phyloP scores from a whole-genome alignment of 23 tunicate species.

The Trididemnum clinides region DNA sequence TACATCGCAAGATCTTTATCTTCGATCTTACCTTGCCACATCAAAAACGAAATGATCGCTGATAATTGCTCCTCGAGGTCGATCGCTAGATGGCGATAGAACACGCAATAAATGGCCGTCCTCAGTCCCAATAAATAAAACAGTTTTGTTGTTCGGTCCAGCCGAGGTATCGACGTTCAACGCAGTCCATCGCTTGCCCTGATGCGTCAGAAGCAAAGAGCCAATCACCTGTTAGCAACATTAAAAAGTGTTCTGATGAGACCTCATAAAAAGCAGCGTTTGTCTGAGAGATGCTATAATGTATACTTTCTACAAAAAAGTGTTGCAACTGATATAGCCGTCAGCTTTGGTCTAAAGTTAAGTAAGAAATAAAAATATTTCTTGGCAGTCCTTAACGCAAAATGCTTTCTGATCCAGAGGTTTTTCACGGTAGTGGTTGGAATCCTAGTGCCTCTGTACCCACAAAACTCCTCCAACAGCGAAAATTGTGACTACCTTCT shows the following conservation, averaged over 20 bases:
- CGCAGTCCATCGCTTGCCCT: slow-evolving; percentile 70
- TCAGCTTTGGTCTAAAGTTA: too few relatives aligned
- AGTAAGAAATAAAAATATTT: too few relatives aligned
- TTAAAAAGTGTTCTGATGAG: not conserved
- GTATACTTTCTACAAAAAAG: too few relatives aligned
- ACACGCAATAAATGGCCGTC: slow-evolving; percentile 58
- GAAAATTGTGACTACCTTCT: too few relatives aligned
- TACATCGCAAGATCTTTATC: too few relatives aligned
- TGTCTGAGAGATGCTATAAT: not conserved
- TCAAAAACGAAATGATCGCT: slow-evolving; percentile 65
- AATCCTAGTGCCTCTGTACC: too few relatives aligned
- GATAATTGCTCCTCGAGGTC: slow-evolving; percentile 21
- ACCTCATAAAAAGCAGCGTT: not conserved
- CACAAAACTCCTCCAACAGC: too few relatives aligned
- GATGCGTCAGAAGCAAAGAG: slow-evolving; percentile 53
- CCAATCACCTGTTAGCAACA: slow-evolving; percentile 46
- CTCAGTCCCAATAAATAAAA: slow-evolving; percentile 61
- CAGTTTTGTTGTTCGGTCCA: slow-evolving; percentile 56
- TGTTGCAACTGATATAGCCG: too few relatives aligned
- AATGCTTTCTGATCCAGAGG: too few relatives aligned
- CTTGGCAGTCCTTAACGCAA: too few relatives aligned
- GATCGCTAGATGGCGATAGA: slow-evolving; percentile 43
- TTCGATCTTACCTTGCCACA: slow-evolving; percentile 31
- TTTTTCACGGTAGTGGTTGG: too few relatives aligned
- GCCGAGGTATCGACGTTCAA: slow-evolving; percentile 34